phyloP scores from a whole-genome alignment of 2,888 invertebrate species.

The Pachymerium ferrugineum region DNA sequence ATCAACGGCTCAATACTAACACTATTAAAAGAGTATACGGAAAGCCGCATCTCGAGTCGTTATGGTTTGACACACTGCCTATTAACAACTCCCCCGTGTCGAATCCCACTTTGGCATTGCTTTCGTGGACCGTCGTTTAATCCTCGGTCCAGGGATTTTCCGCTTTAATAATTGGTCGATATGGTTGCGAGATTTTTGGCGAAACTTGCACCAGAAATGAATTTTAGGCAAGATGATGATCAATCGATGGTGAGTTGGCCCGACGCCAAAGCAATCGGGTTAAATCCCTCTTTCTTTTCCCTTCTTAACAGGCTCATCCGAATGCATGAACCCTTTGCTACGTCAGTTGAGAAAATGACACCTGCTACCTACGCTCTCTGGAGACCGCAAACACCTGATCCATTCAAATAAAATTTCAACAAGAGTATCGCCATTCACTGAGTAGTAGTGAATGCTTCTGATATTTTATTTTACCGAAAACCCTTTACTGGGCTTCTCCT shows the following conservation, averaged over 20 bases:
- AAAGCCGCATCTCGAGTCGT: neutral
- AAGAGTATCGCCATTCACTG: too few relatives aligned
- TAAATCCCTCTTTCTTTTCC: constrained; percentile 2
- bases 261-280: neutral
- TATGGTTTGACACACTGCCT: neutral
- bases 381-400: neutral
- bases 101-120: neutral
- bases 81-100: too few relatives aligned
- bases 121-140: too few relatives aligned
- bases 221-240: neutral
- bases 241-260: neutral
- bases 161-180: too few relatives aligned
- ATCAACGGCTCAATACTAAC: too few relatives aligned
- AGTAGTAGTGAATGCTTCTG: too few relatives aligned
- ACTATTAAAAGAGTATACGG: neutral
- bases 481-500: too few relatives aligned
- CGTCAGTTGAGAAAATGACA: neutral
- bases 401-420: too few relatives aligned
- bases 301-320: constrained; percentile 9
- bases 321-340: neutral
- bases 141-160: too few relatives aligned
- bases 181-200: too few relatives aligned
- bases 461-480: too few relatives aligned
- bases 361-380: neutral
- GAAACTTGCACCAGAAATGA: too few relatives aligned